These are phyloP conservation scores for Elaphurus davidianus DNA, from an alignment of 2,113 vertebrate species.

Conservation along the genomic window DNA sequence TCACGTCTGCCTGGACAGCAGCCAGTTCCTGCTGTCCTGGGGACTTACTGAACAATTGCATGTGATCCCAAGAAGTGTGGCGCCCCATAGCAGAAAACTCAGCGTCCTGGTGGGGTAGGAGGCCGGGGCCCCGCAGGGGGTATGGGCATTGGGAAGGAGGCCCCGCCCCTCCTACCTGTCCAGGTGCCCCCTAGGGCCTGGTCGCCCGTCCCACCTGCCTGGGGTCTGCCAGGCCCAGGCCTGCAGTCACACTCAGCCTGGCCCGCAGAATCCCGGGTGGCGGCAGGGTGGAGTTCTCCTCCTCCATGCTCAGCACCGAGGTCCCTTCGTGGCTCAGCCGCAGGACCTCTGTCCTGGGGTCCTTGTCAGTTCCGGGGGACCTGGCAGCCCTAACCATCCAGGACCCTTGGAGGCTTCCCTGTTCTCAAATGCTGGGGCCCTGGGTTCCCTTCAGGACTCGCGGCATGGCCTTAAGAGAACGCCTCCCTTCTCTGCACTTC, in stretches of 20 bases:
- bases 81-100: neutral
- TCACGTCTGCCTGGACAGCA: neutral
- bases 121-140: neutral
- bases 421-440: neutral
- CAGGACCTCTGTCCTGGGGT: neutral
- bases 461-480: neutral
- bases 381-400: neutral
- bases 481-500: neutral
- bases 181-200: neutral
- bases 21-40: neutral
- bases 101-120: neutral
- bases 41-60: neutral
- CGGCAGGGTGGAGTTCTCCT: fast-evolving
- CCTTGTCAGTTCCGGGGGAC: neutral
- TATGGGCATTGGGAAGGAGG: neutral
- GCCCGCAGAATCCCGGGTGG: neutral
- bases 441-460: neutral
- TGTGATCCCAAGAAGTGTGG: neutral
- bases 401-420: neutral
- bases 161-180: too few relatives aligned
- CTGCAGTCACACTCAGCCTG: neutral
- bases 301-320: neutral
- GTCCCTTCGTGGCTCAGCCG: neutral
- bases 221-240: neutral
- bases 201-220: fast-evolving